phyloP scores from a whole-genome alignment of 2,797 vertebrate species.

The Cyclura pinguis region DNA sequence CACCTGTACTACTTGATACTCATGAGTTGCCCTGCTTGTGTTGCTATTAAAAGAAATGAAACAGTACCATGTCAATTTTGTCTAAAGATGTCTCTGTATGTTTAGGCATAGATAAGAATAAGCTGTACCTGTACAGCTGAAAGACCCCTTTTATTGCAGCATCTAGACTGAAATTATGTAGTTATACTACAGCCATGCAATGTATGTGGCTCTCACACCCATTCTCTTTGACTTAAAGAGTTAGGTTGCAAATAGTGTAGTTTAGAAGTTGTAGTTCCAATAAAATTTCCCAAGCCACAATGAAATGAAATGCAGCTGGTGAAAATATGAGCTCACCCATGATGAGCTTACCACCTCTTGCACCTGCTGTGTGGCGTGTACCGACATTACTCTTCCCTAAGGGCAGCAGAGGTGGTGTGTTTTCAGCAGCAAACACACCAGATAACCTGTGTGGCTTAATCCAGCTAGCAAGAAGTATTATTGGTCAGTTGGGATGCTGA shows the following conservation, averaged over 20 bases:
- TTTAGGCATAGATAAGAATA: too few species aligned
- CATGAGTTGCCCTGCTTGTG: too few species aligned
- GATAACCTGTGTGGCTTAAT: background rate
- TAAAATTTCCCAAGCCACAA: background rate
- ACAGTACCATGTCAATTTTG: too few species aligned
- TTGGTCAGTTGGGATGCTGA: background rate
- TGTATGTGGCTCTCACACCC: background rate
- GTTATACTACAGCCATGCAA: background rate
- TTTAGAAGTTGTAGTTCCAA: background rate
- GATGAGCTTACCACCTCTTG: background rate
- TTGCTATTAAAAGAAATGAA: too few species aligned
- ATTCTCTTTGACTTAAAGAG: background rate
- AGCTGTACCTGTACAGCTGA: background rate
- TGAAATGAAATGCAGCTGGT: background rate
- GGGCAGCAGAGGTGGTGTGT: background rate
- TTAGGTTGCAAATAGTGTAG: background rate
- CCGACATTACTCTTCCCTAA: background rate
- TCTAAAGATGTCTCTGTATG: too few species aligned
- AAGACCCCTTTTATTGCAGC: background rate
- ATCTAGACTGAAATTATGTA: background rate
- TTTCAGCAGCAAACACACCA: background rate
- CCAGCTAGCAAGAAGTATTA: background rate
- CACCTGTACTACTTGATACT: too few species aligned
- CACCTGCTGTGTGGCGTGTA: background rate
- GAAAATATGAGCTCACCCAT: background rate